Percentiles rank a stretch among this genome's conserved stretches.
These are phyloP conservation scores for Parus major DNA, from an alignment of 2,113 vertebrate genomes.

Conservation along the genomic window DNA sequence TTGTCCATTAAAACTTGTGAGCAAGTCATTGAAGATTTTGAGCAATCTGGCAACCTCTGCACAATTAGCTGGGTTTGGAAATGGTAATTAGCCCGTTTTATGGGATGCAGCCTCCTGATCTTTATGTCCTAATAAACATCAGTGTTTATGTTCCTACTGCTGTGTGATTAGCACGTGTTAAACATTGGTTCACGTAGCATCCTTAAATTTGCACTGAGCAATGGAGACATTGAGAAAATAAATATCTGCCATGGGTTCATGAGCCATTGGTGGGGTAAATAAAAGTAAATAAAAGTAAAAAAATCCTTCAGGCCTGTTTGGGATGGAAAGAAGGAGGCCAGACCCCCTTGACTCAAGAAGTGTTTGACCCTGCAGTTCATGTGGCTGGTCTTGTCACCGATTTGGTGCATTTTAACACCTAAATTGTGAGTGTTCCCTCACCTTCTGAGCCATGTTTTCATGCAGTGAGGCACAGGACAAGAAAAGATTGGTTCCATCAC, in stretches of 20 bases:
- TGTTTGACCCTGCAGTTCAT: fast-evolving
- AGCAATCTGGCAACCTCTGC: background rate
- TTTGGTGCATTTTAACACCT: background rate
- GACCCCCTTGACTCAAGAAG: background rate
- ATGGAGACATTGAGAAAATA: background rate
- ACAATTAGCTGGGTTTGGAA: background rate
- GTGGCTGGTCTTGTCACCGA: fast-evolving
- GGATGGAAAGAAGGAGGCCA: background rate
- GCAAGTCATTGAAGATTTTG: background rate
- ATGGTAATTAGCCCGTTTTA: background rate
- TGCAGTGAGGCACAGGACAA: background rate
- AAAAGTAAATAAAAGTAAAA: background rate
- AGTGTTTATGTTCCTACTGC: background rate
- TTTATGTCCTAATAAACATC: background rate
- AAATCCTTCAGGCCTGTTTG: background rate
- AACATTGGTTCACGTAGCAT: background rate
- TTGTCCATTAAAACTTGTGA: background rate
- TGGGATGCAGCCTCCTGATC: background rate
- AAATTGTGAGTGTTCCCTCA: background rate
- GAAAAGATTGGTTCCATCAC: background rate
- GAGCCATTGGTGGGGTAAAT: background rate
- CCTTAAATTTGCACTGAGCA: background rate
- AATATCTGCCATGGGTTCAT: background rate
- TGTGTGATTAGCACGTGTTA: background rate
- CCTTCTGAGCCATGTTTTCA: background rate